phyloP scores from a whole-genome alignment of 2,888 invertebrate species.

The Acrobasis suavella region DNA sequence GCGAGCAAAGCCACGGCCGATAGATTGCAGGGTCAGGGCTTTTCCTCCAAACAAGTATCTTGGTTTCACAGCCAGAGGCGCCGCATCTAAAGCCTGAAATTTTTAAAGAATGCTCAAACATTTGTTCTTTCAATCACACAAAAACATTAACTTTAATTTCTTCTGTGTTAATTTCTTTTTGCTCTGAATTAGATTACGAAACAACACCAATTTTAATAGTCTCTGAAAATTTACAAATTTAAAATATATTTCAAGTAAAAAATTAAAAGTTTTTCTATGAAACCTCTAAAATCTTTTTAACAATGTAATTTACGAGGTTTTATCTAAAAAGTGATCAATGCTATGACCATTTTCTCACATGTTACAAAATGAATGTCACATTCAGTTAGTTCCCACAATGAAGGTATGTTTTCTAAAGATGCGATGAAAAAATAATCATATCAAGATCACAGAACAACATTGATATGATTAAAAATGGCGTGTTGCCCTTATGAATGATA shows the following conservation, averaged over 20 bases:
- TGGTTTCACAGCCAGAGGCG: conserved; percentile 72
- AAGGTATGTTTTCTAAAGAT: conserved; percentile 31
- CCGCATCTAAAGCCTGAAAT: conserved; percentile 75
- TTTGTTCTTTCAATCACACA: conserved; percentile 3
- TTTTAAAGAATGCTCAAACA: conserved; percentile 33
- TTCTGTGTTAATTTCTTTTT: not conserved
- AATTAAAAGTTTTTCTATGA: not conserved
- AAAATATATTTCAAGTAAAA: not conserved
- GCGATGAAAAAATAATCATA: conserved; percentile 66
- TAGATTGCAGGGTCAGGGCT: conserved; percentile 85
- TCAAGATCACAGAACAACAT: conserved; percentile 51
- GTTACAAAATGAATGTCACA: not conserved
- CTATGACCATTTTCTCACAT: conserved; percentile 55
- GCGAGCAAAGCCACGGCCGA: conserved; percentile 89
- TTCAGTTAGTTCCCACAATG: conserved; percentile 30
- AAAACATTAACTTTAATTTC: conserved; percentile 11
- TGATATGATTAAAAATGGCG: conserved; percentile 65
- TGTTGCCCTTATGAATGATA: conserved; percentile 79
- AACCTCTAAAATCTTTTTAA: not conserved
- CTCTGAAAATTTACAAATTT: not conserved
- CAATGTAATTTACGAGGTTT: conserved; percentile 9
- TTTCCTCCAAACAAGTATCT: conserved; percentile 85
- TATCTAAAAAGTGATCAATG: conserved; percentile 36
- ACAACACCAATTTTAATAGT: not conserved
- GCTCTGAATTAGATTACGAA: not conserved